These are phyloP conservation scores for Liparis tanakae DNA, from an alignment of 2,797 vertebrate genomes.

Conservation along the genomic window DNA sequence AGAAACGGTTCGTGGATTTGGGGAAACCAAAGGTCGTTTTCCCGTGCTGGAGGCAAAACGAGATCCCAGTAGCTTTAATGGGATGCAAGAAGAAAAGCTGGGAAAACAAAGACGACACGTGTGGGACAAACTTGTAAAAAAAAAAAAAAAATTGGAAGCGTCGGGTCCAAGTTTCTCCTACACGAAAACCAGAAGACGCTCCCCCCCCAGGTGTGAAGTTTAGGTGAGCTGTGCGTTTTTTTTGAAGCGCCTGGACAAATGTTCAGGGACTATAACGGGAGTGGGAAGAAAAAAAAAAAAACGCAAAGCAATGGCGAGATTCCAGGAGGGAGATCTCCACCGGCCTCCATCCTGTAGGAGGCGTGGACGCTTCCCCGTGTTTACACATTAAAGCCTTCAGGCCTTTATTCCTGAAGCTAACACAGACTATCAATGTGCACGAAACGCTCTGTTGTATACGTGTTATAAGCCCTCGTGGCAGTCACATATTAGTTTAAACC, in stretches of 20 bases:
- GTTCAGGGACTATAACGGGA: conserved; percentile 1
- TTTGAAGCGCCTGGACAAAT: conserved; percentile 17
- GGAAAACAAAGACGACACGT: conserved; percentile 51
- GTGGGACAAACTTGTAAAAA: conserved; percentile 21
- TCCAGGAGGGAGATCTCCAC: conserved; percentile 6
- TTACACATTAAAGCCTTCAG: neutral
- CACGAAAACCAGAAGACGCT: conserved; percentile 10
- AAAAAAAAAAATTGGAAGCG: conserved; percentile 27
- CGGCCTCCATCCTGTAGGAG: conserved; percentile 2
- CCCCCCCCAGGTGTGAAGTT: conserved; percentile 24
- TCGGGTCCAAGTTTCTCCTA: conserved; percentile 21
- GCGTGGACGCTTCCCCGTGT: neutral
- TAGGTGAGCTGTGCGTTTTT: conserved; percentile 22
- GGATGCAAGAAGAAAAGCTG: conserved; percentile 24
- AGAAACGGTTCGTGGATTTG: conserved; percentile 42
- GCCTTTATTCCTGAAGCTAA: neutral
- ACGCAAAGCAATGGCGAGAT: conserved; percentile 1
- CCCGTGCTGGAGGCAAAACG: conserved; percentile 46
- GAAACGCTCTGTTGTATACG: neutral
- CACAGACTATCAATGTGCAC: neutral
- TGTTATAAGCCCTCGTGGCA: neutral
- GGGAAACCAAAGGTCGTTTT: conserved; percentile 44
- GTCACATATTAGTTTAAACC: neutral
- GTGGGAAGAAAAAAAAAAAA: neutral
- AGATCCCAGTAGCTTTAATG: conserved; percentile 41